These are phyloP conservation scores for Echiichthys vipera DNA, from an alignment of 2,797 vertebrate species.

Conservation along the genomic window DNA sequence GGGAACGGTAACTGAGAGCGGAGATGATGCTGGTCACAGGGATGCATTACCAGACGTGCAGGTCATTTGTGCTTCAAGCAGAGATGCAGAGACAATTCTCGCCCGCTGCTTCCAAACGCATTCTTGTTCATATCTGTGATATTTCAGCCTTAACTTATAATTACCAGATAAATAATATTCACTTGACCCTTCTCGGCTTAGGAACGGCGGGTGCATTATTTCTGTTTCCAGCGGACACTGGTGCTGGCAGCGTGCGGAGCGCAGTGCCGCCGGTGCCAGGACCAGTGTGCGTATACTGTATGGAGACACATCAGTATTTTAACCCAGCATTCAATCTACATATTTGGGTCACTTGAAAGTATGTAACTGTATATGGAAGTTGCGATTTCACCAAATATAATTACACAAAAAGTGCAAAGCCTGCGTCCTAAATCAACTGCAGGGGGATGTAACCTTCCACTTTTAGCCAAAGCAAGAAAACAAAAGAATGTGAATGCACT, in stretches of 20 bases:
- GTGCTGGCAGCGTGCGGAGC: conserved; percentile 35
- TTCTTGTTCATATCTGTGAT: neutral
- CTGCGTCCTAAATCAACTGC: neutral
- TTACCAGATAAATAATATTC: neutral
- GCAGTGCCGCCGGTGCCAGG: conserved; percentile 32
- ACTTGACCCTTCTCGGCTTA: conserved; percentile 26
- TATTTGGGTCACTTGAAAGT: neutral
- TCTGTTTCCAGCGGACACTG: conserved; percentile 34
- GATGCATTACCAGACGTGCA: neutral
- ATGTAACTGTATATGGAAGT: neutral
- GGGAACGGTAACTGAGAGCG: neutral
- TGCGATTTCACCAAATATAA: neutral
- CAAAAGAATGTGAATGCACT: neutral
- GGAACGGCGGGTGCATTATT: conserved; percentile 10
- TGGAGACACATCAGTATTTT: neutral
- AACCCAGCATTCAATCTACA: too few relatives aligned
- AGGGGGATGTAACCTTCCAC: neutral
- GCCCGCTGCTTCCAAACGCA: neutral
- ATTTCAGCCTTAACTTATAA: neutral
- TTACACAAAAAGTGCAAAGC: neutral
- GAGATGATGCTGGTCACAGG: neutral
- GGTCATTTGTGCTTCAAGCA: conserved; percentile 1
- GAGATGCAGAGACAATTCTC: conserved; percentile 8
- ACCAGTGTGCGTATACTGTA: conserved; percentile 3
- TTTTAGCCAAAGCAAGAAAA: neutral